Base-by-base conservation (phyloP, 2,797 vertebrate genomes). In the Sorex maritimensis region DNA sequence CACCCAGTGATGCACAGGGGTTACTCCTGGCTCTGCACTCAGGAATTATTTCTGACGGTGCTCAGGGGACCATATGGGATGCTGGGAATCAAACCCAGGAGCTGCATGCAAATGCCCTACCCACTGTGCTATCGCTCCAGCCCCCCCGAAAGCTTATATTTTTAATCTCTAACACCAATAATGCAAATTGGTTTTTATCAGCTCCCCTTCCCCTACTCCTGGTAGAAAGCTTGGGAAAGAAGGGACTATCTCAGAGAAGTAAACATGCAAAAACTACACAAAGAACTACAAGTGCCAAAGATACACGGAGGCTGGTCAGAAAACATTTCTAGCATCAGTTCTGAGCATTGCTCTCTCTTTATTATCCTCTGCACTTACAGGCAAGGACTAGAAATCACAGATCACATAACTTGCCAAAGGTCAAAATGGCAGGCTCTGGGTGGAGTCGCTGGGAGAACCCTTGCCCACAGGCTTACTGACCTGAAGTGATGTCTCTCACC, bases 141-240 rank as follows among this genome's bases (percentile, higher is more conserved):
- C 41, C 41, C 41, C 34, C 34, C 13, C 3, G 61, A 58, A 88
- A 85, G 75, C 79, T 34, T 28, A 0, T 91, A 38, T 46, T 89
- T 86, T 79, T 52, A 79, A 65, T 79, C 52, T 38, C 67, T 93
- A 85, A 72, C 38, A 49, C 86, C 68, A 86, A 19, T 30, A 38
- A 34, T 68, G 46, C 49, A 44, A 41, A 52, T 15, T 69, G 17
- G 21, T 61, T 61, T 82, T 78, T 46, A 58, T 34, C 9, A 2
- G 13, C 61, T 71, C 34, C 30, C 24, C 17, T 78, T 71, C 15
- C 28, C 30, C 8, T 7, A 23, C 6, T 44, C 15, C 6, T 19
- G 12, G 14, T 5, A 34, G 67, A 83, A 83, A 81, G 38, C 67
- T 30, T 78, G 77, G 44, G n/a, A 68, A 83, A 91, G 24, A 86